Conservation (phyloP, 2,113 vertebrate species). For the Pseudopodoces humilis region DNA sequence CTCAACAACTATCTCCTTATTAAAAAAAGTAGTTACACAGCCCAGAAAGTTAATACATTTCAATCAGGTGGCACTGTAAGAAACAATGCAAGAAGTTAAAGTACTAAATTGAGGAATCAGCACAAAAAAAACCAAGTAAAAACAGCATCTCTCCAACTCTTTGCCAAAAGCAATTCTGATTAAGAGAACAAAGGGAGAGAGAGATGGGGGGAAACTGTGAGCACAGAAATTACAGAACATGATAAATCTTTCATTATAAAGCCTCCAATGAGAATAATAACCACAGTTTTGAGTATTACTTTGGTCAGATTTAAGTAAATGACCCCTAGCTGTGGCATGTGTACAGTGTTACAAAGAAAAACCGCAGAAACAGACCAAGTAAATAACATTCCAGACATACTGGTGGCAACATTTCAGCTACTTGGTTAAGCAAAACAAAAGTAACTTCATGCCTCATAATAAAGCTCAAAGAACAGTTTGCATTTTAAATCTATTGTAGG, state of each 20-base stretch:
- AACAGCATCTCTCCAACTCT: neutral
- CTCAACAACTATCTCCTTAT: neutral
- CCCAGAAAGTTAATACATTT: neutral
- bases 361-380: constrained; percentile 66
- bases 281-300: neutral
- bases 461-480: neutral
- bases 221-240: neutral
- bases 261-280: neutral
- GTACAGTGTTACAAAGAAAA: constrained; percentile 57
- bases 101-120: neutral
- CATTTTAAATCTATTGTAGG: neutral
- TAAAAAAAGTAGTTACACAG: constrained; percentile 4
- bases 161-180: neutral
- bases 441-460: constrained; percentile 57
- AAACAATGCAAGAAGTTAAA: constrained; percentile 5
- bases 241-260: constrained; percentile 7
- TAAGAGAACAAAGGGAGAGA: neutral
- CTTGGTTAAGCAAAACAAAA: constrained; percentile 66
- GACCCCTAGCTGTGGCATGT: constrained; percentile 30
- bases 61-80: neutral
- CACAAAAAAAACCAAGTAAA: constrained; percentile 11
- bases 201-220: fast-evolving
- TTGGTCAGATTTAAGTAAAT: constrained; percentile 42
- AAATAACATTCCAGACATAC: constrained; percentile 80
- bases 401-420: constrained; percentile 53